Evolutionary conservation across 1,140 invertebrate species (phyloP).

Genomic region (Pollicipes pollicipes): DNA sequence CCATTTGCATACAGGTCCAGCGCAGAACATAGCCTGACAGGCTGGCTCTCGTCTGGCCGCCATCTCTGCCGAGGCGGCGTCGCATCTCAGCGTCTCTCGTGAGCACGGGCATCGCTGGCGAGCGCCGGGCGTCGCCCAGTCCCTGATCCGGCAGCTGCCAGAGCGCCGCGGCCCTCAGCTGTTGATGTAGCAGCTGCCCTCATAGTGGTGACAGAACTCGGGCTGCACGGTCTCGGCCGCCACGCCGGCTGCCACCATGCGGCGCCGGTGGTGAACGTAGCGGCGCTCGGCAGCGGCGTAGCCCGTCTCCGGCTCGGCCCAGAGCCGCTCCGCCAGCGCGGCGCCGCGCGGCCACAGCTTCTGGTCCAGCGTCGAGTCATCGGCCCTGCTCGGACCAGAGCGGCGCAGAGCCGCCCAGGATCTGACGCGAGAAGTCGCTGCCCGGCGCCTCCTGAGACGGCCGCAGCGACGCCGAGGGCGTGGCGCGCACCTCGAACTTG

Average conservation of each 20-base stretch:
- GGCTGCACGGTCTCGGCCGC: slow-evolving; percentile 22
- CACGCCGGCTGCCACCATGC: slow-evolving; percentile 25
- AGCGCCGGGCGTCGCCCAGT: no score
- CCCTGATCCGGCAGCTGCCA: no score
- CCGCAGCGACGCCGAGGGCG: slow-evolving; percentile 30
- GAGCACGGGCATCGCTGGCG: no score
- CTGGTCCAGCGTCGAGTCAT: slow-evolving; percentile 13
- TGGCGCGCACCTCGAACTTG: slow-evolving; percentile 3
- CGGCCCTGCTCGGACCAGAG: slow-evolving; percentile 65
- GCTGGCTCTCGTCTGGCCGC: no score
- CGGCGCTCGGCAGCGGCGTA: slow-evolving; percentile 41
- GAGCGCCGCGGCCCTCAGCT: slow-evolving; percentile 10
- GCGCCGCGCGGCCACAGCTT: slow-evolving; percentile 22
- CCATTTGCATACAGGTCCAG: no score
- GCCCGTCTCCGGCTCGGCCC: slow-evolving; percentile 29
- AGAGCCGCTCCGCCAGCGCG: slow-evolving; percentile 53
- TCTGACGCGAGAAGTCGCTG: slow-evolving; percentile 21
- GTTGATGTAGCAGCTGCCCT: slow-evolving; percentile 19
- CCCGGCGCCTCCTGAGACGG: slow-evolving; percentile 18
- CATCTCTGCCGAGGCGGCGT: no score
- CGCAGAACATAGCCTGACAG: no score
- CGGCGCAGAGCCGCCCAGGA: slow-evolving; percentile 52
- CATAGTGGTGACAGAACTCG: slow-evolving; percentile 23
- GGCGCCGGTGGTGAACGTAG: slow-evolving; percentile 49
- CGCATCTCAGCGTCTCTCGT: no score